A percentile compares a stretch with the other conserved stretches of the same genome.
Evolutionary conservation across 2,888 invertebrate genomes (phyloP).

Genomic region (Chloroclystis v-ata): DNA sequence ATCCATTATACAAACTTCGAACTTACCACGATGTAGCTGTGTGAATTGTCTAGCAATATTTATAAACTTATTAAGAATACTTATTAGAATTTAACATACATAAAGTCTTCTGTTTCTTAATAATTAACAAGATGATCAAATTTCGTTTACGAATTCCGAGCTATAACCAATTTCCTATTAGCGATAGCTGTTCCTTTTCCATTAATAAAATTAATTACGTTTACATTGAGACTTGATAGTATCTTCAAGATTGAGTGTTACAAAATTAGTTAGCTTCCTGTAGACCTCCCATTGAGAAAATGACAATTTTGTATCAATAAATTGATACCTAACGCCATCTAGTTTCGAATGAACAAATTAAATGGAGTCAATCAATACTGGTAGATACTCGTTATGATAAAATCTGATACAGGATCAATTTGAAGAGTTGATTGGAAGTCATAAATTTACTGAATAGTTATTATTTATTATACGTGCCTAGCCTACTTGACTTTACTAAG

Average conservation of each 20-base stretch:
- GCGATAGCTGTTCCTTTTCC: constrained; percentile 13
- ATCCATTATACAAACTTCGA: too few species aligned
- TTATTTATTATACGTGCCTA: too few species aligned
- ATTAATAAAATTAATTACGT: constrained; percentile 17
- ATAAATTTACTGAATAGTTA: too few species aligned
- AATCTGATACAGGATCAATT: too few species aligned
- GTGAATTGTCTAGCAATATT: too few species aligned
- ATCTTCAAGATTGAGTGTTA: constrained; percentile 13
- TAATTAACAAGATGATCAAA: not conserved
- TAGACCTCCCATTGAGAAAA: constrained; percentile 10
- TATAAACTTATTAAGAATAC: too few species aligned
- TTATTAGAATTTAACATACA: too few species aligned
- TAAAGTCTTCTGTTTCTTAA: too few species aligned
- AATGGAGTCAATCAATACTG: not conserved
- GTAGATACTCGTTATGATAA: too few species aligned
- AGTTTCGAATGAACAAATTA: not conserved
- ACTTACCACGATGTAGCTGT: too few species aligned
- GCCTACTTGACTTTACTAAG: too few species aligned
- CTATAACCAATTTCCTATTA: constrained; percentile 10
- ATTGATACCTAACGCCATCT: constrained; percentile 7
- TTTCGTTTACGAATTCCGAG: not conserved
- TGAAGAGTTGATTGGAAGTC: too few species aligned
- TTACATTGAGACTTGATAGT: constrained; percentile 12
- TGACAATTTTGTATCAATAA: constrained; percentile 2
- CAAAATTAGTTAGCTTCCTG: constrained; percentile 16